These are phyloP conservation scores for Riparia riparia DNA, from an alignment of 2,113 vertebrate genomes.

Conservation along the genomic window DNA sequence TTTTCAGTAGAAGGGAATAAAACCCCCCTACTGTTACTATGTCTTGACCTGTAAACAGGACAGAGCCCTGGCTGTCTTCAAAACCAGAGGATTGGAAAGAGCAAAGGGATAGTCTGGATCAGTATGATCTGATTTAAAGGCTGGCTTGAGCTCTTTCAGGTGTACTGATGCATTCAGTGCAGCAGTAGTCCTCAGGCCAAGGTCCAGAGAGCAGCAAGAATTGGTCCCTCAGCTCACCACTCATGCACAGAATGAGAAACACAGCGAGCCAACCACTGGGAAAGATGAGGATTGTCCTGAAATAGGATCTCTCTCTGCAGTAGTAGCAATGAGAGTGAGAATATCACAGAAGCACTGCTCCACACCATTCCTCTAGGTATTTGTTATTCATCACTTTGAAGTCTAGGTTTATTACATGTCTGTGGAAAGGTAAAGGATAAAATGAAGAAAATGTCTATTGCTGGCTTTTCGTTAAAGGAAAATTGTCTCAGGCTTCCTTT, in stretches of 20 bases:
- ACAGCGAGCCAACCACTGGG: neutral
- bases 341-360: neutral
- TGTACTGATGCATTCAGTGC: neutral
- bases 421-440: neutral
- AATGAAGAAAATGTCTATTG: slow-evolving; percentile 1
- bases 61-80: neutral
- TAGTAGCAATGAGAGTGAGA: neutral
- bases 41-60: neutral
- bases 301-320: neutral
- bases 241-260: neutral
- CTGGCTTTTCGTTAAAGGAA: neutral
- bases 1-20: neutral
- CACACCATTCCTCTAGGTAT: neutral
- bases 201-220: neutral
- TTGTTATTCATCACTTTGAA: slow-evolving; percentile 14
- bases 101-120: neutral
- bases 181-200: neutral
- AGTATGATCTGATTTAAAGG: neutral
- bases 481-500: neutral
- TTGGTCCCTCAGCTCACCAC: neutral
- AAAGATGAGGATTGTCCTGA: neutral
- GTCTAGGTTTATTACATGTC: neutral
- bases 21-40: neutral
- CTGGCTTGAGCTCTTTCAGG: neutral
- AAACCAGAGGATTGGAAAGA: neutral